A percentile compares a stretch with the other conserved stretches of the same genome.
These are phyloP conservation scores for Isichthys henryi DNA, from an alignment of 2,113 vertebrate species.

Conservation along the genomic window DNA sequence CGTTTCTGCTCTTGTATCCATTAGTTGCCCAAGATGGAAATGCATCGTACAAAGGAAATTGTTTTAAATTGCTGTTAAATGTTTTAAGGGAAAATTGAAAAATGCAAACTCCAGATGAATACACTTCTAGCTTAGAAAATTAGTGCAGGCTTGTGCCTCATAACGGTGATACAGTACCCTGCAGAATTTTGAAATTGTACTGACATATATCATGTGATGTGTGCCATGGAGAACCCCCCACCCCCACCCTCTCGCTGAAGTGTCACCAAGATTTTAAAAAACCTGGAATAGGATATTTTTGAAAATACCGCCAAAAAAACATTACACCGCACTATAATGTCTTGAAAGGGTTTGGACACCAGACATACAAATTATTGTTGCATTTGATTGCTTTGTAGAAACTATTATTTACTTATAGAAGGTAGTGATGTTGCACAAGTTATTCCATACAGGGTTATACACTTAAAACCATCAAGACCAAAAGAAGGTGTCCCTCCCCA, in stretches of 20 bases:
- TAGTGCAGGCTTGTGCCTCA: neutral
- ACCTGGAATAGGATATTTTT: neutral
- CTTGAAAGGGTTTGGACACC: neutral
- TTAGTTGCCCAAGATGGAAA: neutral
- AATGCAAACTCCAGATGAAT: neutral
- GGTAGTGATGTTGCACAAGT: neutral
- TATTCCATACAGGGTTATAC: neutral
- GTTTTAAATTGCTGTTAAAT: neutral
- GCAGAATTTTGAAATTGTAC: neutral
- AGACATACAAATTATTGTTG: neutral
- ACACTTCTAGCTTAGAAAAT: neutral
- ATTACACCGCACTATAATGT: neutral
- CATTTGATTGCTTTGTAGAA: neutral
- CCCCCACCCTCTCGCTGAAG: neutral
- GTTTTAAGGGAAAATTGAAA: neutral
- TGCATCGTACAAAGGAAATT: neutral
- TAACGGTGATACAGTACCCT: neutral
- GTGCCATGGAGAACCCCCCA: neutral
- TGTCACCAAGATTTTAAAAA: neutral
- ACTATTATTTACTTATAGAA: neutral
- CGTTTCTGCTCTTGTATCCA: neutral
- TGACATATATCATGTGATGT: neutral
- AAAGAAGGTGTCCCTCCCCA: neutral
- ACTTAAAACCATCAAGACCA: neutral
- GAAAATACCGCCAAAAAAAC: neutral